Conservation (phyloP, 2,888 invertebrate genomes). For the Chalcosyrphus nemorum region DNA sequence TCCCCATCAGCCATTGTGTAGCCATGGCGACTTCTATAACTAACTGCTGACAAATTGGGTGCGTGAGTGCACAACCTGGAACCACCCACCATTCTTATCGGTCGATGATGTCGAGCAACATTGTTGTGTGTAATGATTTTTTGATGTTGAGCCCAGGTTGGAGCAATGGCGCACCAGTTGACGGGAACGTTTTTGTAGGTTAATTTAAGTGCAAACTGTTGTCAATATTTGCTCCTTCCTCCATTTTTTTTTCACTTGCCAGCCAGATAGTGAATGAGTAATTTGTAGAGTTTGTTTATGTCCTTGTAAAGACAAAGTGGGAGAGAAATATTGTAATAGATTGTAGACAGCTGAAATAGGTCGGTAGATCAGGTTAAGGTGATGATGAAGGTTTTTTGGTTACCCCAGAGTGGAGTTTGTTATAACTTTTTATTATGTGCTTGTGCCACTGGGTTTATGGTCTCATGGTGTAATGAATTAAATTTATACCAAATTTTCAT, state of each 20-base stretch:
- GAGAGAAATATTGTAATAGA: not conserved
- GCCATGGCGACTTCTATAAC: not conserved
- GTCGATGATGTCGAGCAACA: not conserved
- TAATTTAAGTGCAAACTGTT: constrained; percentile 54
- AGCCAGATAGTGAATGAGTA: not conserved
- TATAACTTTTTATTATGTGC: not conserved
- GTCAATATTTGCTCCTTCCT: constrained; percentile 21
- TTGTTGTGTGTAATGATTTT: constrained; percentile 44
- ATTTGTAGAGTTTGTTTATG: constrained; percentile 28
- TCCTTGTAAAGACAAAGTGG: not conserved
- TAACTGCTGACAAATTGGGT: constrained; percentile 35
- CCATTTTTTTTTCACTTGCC: not conserved
- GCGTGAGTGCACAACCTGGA: not conserved
- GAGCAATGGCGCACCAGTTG: constrained; percentile 39
- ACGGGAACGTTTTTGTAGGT: constrained; percentile 17
- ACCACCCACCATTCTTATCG: not conserved
- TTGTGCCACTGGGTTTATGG: not conserved
- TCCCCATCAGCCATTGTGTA: not conserved
- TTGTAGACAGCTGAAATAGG: not conserved
- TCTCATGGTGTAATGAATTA: not conserved
- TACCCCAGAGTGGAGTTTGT: not conserved
- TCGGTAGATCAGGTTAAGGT: not conserved
- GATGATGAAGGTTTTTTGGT: not conserved
- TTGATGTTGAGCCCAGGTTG: constrained; percentile 24
- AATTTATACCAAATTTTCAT: not conserved